These are phyloP conservation scores for Lutraria rhynchaena DNA, from an alignment of 1,140 invertebrate species.

Conservation along the genomic window DNA sequence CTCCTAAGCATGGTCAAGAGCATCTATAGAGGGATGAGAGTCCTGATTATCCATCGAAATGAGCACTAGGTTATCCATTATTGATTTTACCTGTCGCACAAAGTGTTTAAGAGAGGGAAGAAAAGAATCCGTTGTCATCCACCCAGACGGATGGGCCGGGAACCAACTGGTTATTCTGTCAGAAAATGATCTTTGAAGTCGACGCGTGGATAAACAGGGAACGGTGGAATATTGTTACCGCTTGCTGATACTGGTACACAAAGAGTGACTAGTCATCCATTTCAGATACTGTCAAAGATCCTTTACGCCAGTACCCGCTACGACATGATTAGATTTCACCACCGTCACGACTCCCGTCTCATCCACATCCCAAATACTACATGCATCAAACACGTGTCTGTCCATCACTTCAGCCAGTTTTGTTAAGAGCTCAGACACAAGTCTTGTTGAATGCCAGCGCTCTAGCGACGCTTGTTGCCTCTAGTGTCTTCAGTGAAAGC, in stretches of 20 bases:
- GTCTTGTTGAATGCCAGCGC: constrained; percentile 83
- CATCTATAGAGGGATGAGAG: neutral
- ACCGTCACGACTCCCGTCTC: constrained; percentile 83
- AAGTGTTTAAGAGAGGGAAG: constrained; percentile 23
- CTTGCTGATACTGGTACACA: constrained; percentile 61
- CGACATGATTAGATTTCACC: constrained; percentile 81
- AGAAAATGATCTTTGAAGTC: constrained; percentile 23
- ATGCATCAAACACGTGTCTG: constrained; percentile 66
- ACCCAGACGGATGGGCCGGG: constrained; percentile 18
- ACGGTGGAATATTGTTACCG: constrained; percentile 3
- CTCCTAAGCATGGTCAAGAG: constrained; percentile 8
- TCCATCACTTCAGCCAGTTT: constrained; percentile 63
- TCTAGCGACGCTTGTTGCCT: constrained; percentile 82
- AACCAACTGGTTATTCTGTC: constrained; percentile 1
- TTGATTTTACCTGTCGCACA: neutral
- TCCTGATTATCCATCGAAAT: constrained; percentile 12
- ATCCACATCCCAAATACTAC: constrained; percentile 82
- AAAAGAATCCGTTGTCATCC: constrained; percentile 22
- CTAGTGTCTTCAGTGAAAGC: constrained; percentile 65
- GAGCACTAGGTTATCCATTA: neutral
- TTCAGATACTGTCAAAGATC: constrained; percentile 81
- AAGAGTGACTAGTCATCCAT: constrained; percentile 75
- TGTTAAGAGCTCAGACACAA: constrained; percentile 68
- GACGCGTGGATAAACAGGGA: constrained; percentile 3
- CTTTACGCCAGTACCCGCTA: constrained; percentile 80